Evolutionary conservation across 2,797 vertebrate genomes (phyloP).

Genomic region (Masticophis lateralis): DNA sequence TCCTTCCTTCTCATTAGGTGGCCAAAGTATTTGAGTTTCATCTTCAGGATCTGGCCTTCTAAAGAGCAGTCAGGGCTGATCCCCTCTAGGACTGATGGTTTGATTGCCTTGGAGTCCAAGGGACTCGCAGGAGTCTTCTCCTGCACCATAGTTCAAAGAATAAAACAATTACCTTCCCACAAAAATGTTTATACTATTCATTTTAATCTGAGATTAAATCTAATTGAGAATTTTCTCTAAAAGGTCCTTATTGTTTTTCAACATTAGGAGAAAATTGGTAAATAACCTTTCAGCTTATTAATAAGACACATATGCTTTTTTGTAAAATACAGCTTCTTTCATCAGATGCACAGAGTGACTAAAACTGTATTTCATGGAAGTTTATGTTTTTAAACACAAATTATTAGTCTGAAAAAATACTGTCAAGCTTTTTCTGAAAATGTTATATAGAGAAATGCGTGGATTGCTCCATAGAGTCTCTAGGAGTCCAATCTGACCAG

Average conservation of each 20-base stretch:
- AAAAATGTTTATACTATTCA: not conserved
- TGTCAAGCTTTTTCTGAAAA: not conserved
- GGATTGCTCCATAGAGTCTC: not conserved
- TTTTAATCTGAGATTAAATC: not conserved
- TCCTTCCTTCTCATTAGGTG: too few relatives aligned
- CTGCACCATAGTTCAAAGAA: too few relatives aligned
- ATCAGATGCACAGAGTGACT: not conserved
- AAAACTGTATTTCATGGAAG: not conserved
- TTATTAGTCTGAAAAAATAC: not conserved
- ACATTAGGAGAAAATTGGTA: not conserved
- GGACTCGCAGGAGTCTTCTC: too few relatives aligned
- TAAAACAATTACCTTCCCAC: not conserved
- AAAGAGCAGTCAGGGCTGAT: too few relatives aligned
- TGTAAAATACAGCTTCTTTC: not conserved
- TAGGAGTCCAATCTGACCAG: not conserved
- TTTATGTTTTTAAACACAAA: not conserved
- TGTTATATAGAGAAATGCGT: not conserved
- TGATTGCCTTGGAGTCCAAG: too few relatives aligned
- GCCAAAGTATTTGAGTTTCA: too few relatives aligned
- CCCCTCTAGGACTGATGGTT: too few relatives aligned
- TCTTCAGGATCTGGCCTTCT: too few relatives aligned
- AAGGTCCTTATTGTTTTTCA: not conserved
- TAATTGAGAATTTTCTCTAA: not conserved
- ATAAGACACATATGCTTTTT: not conserved
- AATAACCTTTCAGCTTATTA: not conserved